Evolutionary conservation across 2,113 vertebrate genomes (phyloP).

Genomic region (Pleuronectes platessa): DNA sequence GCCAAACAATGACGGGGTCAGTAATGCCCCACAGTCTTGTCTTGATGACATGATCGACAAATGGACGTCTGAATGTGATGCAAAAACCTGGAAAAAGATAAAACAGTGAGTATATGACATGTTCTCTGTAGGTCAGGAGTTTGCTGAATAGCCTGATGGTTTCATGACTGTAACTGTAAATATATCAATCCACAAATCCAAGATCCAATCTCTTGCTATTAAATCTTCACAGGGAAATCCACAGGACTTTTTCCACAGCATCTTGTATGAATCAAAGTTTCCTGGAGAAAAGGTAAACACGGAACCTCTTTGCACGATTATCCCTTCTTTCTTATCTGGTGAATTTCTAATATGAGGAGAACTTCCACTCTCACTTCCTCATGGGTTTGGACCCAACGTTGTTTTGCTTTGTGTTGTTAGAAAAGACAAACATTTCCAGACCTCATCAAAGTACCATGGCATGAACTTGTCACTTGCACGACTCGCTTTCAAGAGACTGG

Average conservation of each 20-base stretch:
- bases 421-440: conserved; percentile 70
- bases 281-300: conserved; percentile 66
- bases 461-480: conserved; percentile 59
- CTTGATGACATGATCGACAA: conserved; percentile 50
- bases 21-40: neutral
- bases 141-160: no score
- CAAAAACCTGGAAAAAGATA: conserved; percentile 40
- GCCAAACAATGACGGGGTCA: neutral
- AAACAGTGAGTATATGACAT: conserved; percentile 39
- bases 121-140: no score
- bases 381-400: no score
- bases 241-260: conserved; percentile 61
- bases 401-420: conserved; percentile 40
- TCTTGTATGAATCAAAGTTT: conserved; percentile 71
- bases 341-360: no score
- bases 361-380: no score
- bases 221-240: conserved; percentile 67
- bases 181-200: no score
- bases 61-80: conserved; percentile 51
- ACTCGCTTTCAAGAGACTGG: conserved; percentile 65
- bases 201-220: neutral
- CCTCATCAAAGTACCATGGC: conserved; percentile 50
- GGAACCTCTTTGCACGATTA: neutral
- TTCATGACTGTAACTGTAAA: no score
- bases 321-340: neutral